A percentile compares a stretch with the other conserved stretches of the same genome.
Evolutionary conservation across 2,888 invertebrate genomes (phyloP).

Genomic region (Venusia cambrica): DNA sequence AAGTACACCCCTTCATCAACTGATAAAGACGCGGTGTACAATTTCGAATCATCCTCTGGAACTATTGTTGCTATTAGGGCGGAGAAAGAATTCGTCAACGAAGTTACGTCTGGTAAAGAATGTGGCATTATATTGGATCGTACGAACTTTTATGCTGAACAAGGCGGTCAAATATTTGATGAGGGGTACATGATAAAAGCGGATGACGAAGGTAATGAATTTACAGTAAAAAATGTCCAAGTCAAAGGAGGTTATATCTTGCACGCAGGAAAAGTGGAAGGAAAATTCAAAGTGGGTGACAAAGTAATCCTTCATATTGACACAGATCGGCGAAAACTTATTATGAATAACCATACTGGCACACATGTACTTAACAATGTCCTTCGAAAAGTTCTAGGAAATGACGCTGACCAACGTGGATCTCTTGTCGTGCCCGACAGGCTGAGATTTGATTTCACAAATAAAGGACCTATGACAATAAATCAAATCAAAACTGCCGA

Average conservation of each 20-base stretch:
- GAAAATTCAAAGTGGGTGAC: constrained; percentile 91
- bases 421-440: constrained; percentile 98
- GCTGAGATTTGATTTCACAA: constrained; percentile 98
- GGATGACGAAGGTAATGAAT: constrained; percentile 92
- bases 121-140: constrained; percentile 95
- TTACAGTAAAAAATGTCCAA: constrained; percentile 95
- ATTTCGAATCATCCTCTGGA: constrained; percentile 86
- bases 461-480: constrained; percentile 94
- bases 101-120: constrained; percentile 91
- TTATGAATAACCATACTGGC: constrained; percentile 99
- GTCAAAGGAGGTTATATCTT: constrained; percentile 97
- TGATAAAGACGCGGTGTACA: constrained; percentile 86
- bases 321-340: constrained; percentile 88
- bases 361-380: constrained; percentile 98
- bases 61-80: constrained; percentile 91
- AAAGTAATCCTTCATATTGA: constrained; percentile 91
- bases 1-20: constrained; percentile 86
- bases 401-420: constrained; percentile 96
- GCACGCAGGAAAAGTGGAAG: constrained; percentile 95
- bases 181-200: constrained; percentile 94
- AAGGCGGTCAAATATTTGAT: constrained; percentile 99
- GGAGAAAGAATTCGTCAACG: constrained; percentile 91
- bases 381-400: constrained; percentile 92
- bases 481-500: constrained; percentile 94
- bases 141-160: constrained; percentile 99